These are phyloP conservation scores for Coelopa pilipes DNA, from an alignment of 2,888 invertebrate species.

Conservation along the genomic window DNA sequence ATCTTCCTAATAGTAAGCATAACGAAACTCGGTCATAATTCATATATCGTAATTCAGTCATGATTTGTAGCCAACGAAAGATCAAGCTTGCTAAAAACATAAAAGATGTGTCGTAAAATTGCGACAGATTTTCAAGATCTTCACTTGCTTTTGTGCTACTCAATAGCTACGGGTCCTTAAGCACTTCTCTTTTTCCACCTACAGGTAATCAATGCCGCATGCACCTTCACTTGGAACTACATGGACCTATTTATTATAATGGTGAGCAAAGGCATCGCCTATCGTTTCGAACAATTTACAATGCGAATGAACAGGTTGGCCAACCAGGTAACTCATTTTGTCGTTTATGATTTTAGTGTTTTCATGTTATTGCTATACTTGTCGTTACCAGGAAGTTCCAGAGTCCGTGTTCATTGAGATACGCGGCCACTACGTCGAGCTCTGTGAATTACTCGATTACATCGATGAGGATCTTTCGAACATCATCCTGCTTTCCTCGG, in stretches of 20 bases:
- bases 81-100: background rate
- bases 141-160: too few species aligned
- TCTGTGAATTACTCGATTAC: conserved; percentile 73
- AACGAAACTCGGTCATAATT: too few species aligned
- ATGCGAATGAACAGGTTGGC: conserved; percentile 55
- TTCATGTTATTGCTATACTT: background rate
- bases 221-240: conserved; percentile 79
- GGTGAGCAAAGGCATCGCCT: conserved; percentile 75
- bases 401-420: conserved; percentile 72
- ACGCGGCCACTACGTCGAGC: conserved; percentile 75
- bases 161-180: too few species aligned
- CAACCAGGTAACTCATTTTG: conserved; percentile 49
- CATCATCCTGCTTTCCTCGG: conserved; percentile 76
- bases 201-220: conserved; percentile 52
- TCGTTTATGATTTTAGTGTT: conserved; percentile 3
- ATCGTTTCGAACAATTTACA: conserved; percentile 76
- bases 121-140: too few species aligned
- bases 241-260: conserved; percentile 79
- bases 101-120: too few species aligned
- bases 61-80: background rate
- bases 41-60: too few species aligned
- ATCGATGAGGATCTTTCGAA: conserved; percentile 74
- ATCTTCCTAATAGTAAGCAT: too few species aligned
- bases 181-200: background rate
- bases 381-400: conserved; percentile 47